Evolutionary conservation across 1,140 invertebrate genomes (phyloP).

Genomic region (Aplysia californica): DNA sequence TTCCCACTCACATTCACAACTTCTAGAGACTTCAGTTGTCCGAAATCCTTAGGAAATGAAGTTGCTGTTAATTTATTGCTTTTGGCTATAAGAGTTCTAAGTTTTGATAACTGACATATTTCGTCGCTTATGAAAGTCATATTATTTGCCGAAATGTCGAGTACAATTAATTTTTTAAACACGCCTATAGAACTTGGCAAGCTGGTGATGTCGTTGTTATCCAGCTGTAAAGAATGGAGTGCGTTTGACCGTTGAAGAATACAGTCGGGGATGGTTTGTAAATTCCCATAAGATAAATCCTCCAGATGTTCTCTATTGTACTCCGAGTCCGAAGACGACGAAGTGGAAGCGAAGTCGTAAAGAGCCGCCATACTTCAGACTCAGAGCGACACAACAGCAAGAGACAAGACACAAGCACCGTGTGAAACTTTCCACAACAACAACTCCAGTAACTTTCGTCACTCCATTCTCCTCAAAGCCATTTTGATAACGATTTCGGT

Average conservation of each 20-base stretch:
- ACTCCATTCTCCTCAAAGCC: neutral
- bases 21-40: constrained; percentile 72
- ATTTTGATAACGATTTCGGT: neutral
- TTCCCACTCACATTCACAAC: constrained; percentile 96
- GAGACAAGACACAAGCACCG: neutral
- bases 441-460: neutral
- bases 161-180: constrained; percentile 70
- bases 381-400: neutral
- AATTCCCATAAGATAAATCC: constrained; percentile 58
- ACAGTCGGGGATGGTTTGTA: constrained; percentile 58
- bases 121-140: constrained; percentile 80
- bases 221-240: constrained; percentile 55
- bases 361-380: constrained; percentile 18
- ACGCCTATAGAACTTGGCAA: constrained; percentile 62
- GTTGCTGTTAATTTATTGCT: constrained; percentile 87
- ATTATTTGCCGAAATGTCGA: constrained; percentile 92
- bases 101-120: constrained; percentile 75
- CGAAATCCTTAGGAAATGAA: constrained; percentile 87
- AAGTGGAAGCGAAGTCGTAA: constrained; percentile 16
- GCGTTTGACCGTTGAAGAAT: constrained; percentile 38
- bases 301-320: constrained; percentile 56
- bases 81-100: constrained; percentile 84
- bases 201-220: constrained; percentile 64
- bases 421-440: neutral
- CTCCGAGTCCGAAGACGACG: constrained; percentile 44